Evolutionary conservation across 2,113 vertebrate genomes (phyloP).

Genomic region (Crotalus horridus): DNA sequence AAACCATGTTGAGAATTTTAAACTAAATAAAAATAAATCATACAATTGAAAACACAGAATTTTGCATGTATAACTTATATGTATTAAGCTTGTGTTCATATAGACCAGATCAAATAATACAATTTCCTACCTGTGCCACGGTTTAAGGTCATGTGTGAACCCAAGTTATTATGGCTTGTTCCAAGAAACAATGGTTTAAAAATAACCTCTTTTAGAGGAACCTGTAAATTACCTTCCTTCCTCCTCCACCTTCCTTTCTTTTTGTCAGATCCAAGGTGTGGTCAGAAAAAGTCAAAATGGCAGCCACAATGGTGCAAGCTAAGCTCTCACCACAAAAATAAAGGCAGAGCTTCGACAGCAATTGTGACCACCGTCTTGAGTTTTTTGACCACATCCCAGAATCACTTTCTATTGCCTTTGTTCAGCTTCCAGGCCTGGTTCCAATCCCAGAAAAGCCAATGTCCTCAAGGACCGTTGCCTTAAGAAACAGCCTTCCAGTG

Average conservation of each 20-base stretch:
- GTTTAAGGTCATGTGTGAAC: background rate
- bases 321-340: background rate
- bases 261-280: background rate
- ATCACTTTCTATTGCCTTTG: background rate
- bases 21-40: background rate
- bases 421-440: background rate
- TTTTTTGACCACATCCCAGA: no score
- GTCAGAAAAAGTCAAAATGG: background rate
- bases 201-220: no score
- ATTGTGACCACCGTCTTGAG: no score
- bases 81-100: background rate
- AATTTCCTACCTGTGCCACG: background rate
- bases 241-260: background rate
- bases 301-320: background rate
- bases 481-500: background rate
- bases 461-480: background rate
- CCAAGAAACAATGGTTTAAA: background rate
- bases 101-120: background rate
- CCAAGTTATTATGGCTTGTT: background rate
- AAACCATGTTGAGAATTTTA: background rate
- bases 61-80: background rate
- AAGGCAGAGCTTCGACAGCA: background rate
- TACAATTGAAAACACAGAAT: background rate
- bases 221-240: background rate
- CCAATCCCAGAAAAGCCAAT: background rate